Evolutionary conservation across 2,113 vertebrate species (phyloP).

Genomic region (Gallinago undulata): DNA sequence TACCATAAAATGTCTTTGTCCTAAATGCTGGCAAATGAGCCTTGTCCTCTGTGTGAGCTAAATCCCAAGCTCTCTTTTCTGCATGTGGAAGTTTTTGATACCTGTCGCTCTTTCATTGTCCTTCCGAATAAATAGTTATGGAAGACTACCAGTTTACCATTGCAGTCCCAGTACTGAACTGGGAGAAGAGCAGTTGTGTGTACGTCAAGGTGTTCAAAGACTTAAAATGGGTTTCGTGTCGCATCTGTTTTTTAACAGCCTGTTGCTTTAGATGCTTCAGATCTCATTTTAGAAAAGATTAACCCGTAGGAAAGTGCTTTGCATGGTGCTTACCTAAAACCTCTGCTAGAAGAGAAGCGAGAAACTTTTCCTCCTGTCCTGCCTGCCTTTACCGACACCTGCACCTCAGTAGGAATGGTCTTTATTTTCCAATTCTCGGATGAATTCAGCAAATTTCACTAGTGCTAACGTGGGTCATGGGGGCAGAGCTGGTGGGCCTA

Average conservation of each 20-base stretch:
- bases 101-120: background rate
- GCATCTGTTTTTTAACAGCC: background rate
- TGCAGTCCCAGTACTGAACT: background rate
- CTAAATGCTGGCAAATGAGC: background rate
- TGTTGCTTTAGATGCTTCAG: slow-evolving; percentile 19
- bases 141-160: background rate
- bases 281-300: background rate
- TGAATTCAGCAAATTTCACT: slow-evolving; percentile 13
- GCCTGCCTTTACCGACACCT: background rate
- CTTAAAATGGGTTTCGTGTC: background rate
- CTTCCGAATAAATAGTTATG: background rate
- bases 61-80: background rate
- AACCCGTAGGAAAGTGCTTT: background rate
- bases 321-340: slow-evolving; percentile 3
- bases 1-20: background rate
- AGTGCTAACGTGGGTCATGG: background rate
- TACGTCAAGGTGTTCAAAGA: background rate
- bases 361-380: background rate
- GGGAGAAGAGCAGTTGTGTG: background rate
- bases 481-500: slow-evolving; percentile 2
- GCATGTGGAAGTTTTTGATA: background rate
- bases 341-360: background rate
- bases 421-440: slow-evolving; percentile 7
- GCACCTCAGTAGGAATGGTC: background rate
- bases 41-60: background rate